A percentile compares a stretch with the other conserved stretches of the same genome.
Evolutionary conservation across 1,140 invertebrate species (phyloP).

Genomic region (Pemphigus obesinymphae): DNA sequence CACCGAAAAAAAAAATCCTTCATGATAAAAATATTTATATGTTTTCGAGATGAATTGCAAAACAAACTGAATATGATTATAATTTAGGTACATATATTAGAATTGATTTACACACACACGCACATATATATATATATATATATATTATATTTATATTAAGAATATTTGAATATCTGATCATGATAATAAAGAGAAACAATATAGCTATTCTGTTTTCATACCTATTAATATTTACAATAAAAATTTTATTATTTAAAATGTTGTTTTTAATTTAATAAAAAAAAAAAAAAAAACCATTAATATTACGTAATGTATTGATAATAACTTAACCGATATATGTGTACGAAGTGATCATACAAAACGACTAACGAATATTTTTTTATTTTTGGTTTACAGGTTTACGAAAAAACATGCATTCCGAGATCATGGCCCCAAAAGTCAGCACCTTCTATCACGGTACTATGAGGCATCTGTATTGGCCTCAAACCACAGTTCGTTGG

Average conservation of each 20-base stretch:
- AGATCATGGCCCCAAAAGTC: not conserved
- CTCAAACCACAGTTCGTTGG: slow-evolving; percentile 38
- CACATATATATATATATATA: not conserved
- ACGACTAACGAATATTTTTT: not conserved
- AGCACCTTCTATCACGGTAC: not conserved
- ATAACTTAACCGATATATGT: not conserved
- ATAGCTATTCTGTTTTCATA: not conserved
- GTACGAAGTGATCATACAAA: not conserved
- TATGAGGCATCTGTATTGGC: slow-evolving; percentile 34
- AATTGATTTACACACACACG: not conserved
- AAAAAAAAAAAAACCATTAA: too few relatives aligned
- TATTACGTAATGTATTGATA: not conserved
- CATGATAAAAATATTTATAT: not conserved
- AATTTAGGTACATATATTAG: not conserved
- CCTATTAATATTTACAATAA: not conserved
- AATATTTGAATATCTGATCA: not conserved
- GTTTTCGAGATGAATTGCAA: slow-evolving; percentile 14
- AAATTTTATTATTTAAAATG: too few relatives aligned
- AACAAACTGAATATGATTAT: not conserved
- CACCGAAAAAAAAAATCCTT: not conserved
- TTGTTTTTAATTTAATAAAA: too few relatives aligned
- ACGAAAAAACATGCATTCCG: slow-evolving; percentile 1
- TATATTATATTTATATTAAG: not conserved
- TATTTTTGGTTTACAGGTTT: slow-evolving; percentile 2
- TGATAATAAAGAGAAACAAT: not conserved